phyloP scores from a whole-genome alignment of 2,888 invertebrate species.

The Drosophila longiperda region DNA sequence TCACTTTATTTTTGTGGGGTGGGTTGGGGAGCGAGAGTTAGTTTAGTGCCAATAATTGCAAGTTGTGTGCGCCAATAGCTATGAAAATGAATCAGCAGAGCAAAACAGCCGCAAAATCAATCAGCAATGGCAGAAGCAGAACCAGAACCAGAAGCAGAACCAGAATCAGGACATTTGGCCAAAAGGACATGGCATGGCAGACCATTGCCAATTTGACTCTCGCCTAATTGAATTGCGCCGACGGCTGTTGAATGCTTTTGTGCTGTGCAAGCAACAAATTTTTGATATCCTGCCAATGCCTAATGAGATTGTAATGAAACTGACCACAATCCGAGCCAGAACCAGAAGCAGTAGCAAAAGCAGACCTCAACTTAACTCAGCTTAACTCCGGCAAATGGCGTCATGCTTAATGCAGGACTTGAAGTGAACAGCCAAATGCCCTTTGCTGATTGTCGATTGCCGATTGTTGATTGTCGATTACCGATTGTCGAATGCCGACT shows the following conservation, averaged over 20 bases:
- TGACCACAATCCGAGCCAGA: background rate
- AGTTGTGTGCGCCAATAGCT: conserved; percentile 55
- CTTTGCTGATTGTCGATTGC: background rate
- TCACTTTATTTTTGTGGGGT: too few relatives aligned
- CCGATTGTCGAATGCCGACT: background rate
- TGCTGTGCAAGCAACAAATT: conserved; percentile 61
- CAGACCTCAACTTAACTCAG: background rate
- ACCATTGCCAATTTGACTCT: conserved; percentile 24
- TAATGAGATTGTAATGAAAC: conserved; percentile 53
- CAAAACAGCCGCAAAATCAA: background rate
- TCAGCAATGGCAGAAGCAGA: background rate
- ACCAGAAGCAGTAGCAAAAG: too few relatives aligned
- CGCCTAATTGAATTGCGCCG: conserved; percentile 65
- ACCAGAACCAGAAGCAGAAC: too few relatives aligned
- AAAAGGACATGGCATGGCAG: conserved; percentile 12
- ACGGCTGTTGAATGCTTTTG: conserved; percentile 52
- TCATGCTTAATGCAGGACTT: conserved; percentile 1
- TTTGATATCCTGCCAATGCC: conserved; percentile 42
- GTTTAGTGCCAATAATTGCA: conserved; percentile 46
- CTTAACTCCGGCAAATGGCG: background rate
- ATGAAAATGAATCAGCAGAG: conserved; percentile 24
- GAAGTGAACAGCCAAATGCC: background rate
- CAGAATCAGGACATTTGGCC: background rate
- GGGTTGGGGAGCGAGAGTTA: too few relatives aligned
- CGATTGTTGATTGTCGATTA: background rate